Evolutionary conservation across 2,797 vertebrate genomes (phyloP).

Genomic region (Hephaestus fuliginosus): DNA sequence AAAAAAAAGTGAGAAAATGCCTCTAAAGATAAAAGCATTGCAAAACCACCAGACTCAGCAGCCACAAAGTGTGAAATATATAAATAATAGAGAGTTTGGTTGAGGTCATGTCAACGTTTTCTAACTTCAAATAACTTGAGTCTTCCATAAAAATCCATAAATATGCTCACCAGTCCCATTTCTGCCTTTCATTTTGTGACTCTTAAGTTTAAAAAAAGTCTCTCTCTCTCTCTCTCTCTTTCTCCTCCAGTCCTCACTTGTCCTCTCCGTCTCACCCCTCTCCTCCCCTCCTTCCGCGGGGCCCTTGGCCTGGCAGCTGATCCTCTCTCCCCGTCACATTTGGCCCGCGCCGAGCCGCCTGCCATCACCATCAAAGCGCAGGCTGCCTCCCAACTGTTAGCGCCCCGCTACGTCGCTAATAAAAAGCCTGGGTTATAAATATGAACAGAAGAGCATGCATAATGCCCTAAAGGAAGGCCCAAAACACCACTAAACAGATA

Average conservation of each 20-base stretch:
- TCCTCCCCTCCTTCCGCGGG: conserved; percentile 47
- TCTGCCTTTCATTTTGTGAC: conserved; percentile 4
- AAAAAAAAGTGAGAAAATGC: not conserved
- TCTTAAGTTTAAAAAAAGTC: conserved; percentile 10
- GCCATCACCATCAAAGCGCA: conserved; percentile 79
- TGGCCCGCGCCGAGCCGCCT: conserved; percentile 68
- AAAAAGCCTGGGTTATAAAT: conserved; percentile 84
- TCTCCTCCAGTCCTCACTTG: conserved; percentile 14
- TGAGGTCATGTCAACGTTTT: not conserved
- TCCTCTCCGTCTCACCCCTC: conserved; percentile 35
- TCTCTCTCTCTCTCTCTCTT: conserved; percentile 8
- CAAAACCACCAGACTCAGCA: not conserved
- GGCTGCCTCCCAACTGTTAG: conserved; percentile 81
- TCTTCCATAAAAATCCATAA: not conserved
- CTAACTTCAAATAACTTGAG: not conserved
- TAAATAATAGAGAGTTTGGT: not conserved
- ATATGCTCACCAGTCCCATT: conserved; percentile 12
- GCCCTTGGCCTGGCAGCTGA: conserved; percentile 72
- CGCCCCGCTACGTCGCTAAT: conserved; percentile 79
- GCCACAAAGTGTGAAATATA: not conserved
- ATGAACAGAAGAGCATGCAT: conserved; percentile 81
- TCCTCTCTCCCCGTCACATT: conserved; percentile 72
- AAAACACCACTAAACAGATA: conserved; percentile 82
- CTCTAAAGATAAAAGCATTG: too few relatives aligned
- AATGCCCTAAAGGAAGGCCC: conserved; percentile 81